These are phyloP conservation scores for Poecile atricapillus DNA, from an alignment of 2,113 vertebrate genomes.

Conservation along the genomic window DNA sequence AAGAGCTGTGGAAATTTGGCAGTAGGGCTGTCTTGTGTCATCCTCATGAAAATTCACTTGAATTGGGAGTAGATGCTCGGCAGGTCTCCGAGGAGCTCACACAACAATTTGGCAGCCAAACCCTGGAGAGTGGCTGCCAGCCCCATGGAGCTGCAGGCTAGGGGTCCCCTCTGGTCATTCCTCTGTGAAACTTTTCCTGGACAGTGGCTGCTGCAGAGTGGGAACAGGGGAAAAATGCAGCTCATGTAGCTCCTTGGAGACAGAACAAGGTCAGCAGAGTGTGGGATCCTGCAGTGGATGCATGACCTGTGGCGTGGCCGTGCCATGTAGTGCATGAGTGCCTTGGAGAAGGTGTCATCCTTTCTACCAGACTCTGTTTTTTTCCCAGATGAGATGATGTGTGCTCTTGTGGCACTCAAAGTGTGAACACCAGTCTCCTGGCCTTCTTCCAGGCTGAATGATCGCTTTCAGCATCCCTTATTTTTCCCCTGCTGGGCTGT, in stretches of 20 bases:
- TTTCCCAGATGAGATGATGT: not conserved
- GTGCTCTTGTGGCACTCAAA: not conserved
- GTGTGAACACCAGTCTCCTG: constrained; percentile 42
- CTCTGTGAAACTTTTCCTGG: not conserved
- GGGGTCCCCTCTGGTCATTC: not conserved
- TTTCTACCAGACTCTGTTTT: not conserved
- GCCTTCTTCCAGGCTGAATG: not conserved
- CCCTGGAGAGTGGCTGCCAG: not conserved
- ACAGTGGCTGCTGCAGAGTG: rapidly evolving
- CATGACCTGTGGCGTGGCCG: rapidly evolving
- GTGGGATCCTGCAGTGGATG: not conserved
- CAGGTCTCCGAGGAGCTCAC: not conserved
- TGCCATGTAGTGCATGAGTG: not conserved
- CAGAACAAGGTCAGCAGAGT: not conserved
- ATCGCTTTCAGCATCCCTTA: not conserved
- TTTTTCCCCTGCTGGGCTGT: not conserved
- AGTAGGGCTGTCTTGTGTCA: constrained; percentile 21
- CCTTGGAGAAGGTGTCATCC: not conserved
- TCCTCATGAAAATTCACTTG: not conserved
- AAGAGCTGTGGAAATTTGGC: constrained; percentile 17
- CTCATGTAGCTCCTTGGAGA: not conserved
- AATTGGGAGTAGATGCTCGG: not conserved
- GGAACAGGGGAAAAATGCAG: rapidly evolving
- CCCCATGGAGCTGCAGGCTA: not conserved
- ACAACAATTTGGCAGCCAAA: not conserved